Conservation (phyloP, 92 coral and sea anemone genomes). For the Phenganax marumi region DNA sequence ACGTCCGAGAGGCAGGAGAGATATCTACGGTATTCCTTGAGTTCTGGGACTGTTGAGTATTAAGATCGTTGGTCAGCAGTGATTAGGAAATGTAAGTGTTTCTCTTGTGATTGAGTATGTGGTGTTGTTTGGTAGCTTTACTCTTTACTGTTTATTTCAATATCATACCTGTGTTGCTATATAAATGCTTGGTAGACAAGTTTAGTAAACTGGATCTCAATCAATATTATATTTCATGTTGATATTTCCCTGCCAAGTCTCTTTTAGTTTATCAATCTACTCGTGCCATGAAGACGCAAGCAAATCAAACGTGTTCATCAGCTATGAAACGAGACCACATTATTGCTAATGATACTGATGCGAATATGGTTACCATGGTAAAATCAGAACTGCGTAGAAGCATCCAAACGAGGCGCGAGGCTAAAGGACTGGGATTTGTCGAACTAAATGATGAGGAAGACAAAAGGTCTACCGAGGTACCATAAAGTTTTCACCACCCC, state of each 20-base stretch:
- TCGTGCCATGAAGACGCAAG: not conserved
- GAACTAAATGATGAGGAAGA: slow-evolving; percentile 26
- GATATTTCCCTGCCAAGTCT: not conserved
- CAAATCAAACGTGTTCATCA: not conserved
- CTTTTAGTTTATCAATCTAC: not conserved
- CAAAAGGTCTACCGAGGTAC: slow-evolving; percentile 21
- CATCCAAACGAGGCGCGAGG: slow-evolving; percentile 36
- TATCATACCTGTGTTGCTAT: no score
- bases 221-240: not conserved
- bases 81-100: no score
- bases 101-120: no score
- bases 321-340: not conserved
- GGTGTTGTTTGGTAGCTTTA: no score
- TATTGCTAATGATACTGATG: not conserved
- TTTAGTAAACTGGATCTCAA: not conserved
- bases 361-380: not conserved
- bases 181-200: no score
- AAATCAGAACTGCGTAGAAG: slow-evolving; percentile 34
- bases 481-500: not conserved
- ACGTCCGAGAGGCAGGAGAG: not conserved
- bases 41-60: not conserved
- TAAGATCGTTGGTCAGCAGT: no score
- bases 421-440: slow-evolving; percentile 32
- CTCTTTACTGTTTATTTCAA: no score
- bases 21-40: not conserved